phyloP scores from a whole-genome alignment of 1,140 invertebrate genomes.

The Pentalonia nigronervosa region DNA sequence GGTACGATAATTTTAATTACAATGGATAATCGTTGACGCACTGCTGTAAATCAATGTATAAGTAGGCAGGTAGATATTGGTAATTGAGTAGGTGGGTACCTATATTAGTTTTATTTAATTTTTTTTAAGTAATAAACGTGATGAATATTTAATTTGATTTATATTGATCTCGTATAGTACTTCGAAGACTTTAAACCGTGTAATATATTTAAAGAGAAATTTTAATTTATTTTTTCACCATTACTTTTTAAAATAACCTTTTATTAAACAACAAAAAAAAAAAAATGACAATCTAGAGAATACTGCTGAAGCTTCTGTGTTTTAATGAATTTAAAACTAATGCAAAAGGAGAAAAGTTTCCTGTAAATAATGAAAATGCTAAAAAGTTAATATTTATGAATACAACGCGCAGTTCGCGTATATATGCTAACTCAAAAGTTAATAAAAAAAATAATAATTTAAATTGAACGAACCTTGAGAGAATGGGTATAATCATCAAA shows the following conservation, averaged over 20 bases:
- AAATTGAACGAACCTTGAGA: not conserved
- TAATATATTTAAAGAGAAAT: not conserved
- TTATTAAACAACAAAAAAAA: not conserved
- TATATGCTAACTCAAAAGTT: not conserved
- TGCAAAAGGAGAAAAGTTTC: constrained; percentile 37
- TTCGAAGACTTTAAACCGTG: not conserved
- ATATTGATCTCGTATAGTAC: not conserved
- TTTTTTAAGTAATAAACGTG: not conserved
- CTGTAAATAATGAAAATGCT: constrained; percentile 14
- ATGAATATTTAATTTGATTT: not conserved
- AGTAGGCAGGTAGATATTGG: no score
- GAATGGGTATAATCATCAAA: not conserved
- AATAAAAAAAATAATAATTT: constrained; percentile 18
- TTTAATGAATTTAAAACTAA: constrained; percentile 36
- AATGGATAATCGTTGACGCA: not conserved
- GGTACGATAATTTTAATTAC: not conserved
- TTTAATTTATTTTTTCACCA: not conserved
- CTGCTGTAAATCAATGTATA: not conserved
- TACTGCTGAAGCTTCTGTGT: not conserved
- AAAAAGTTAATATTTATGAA: not conserved
- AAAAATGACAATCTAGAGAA: not conserved
- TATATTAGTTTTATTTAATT: not conserved
- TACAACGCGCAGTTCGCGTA: not conserved
- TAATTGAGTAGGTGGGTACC: not conserved
- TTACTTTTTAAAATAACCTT: constrained; percentile 19